Conservation (phyloP, 2,888 invertebrate genomes). For the Abrostola triplasia region DNA sequence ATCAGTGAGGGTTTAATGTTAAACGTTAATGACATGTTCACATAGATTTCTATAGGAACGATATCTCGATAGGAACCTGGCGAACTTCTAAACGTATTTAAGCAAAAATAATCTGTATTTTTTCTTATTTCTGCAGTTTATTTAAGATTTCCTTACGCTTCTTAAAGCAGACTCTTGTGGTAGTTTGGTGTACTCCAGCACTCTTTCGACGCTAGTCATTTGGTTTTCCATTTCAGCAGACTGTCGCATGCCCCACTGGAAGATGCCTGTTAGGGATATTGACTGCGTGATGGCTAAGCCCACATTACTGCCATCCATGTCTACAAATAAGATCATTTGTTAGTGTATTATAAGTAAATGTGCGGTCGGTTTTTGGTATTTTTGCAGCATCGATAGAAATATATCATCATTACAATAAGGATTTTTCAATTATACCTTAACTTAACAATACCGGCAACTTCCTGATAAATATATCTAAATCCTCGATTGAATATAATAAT, state of each 20-base stretch:
- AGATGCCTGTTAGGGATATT: conserved; percentile 89
- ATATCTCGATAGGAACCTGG: too few species aligned
- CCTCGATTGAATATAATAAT: too few species aligned
- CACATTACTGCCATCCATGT: conserved; percentile 87
- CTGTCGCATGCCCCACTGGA: conserved; percentile 95
- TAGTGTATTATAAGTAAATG: not conserved
- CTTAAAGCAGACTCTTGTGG: conserved; percentile 84
- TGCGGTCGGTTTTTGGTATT: too few species aligned
- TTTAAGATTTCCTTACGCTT: conserved; percentile 59
- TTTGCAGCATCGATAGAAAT: too few species aligned
- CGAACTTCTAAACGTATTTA: not conserved
- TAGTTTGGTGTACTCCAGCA: conserved; percentile 90
- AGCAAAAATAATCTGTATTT: not conserved
- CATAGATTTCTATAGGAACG: too few species aligned
- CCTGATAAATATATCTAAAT: too few species aligned
- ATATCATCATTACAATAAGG: too few species aligned
- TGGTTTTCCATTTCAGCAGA: conserved; percentile 95
- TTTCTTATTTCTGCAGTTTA: not conserved
- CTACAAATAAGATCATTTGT: conserved; percentile 67
- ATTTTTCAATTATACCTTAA: too few species aligned
- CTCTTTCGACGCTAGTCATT: conserved; percentile 94
- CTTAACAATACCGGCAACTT: too few species aligned
- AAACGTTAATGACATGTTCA: too few species aligned
- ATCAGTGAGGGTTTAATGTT: not conserved
- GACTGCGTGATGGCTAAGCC: conserved; percentile 91